Conservation (phyloP, 2,113 vertebrate species). For the Coptodon bakossiorum region DNA sequence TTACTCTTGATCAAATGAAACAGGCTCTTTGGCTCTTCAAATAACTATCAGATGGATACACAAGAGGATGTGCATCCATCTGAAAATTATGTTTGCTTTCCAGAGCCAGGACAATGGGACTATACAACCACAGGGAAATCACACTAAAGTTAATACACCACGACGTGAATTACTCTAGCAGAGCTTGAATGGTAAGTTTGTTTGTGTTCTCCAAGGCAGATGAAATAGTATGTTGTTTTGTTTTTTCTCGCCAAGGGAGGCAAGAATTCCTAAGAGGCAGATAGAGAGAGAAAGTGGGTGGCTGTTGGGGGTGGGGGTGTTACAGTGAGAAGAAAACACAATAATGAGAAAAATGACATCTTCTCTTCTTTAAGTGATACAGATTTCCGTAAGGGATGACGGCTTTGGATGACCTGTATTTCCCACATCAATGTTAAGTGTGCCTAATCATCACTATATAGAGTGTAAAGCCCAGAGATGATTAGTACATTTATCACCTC, state of each 20-base stretch:
- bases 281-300: not conserved
- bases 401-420: not conserved
- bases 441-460: not conserved
- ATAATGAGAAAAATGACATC: not conserved
- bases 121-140: not conserved
- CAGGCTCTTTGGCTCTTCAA: not conserved
- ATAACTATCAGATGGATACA: not conserved
- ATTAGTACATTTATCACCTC: not conserved
- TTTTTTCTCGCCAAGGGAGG: conserved; percentile 25
- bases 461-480: not conserved
- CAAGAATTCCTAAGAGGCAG: not conserved
- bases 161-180: not conserved
- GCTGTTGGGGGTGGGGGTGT: not conserved
- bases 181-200: conserved; percentile 9
- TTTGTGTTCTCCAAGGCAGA: conserved; percentile 4
- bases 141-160: not conserved
- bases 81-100: not conserved
- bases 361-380: not conserved
- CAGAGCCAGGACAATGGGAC: not conserved
- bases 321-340: not conserved
- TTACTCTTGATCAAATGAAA: not conserved
- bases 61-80: not conserved
- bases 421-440: not conserved
- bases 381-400: not conserved
- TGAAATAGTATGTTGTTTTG: not conserved